Evolutionary conservation across 2,113 vertebrate genomes (phyloP), one percentile per base, ranked within the genome.

Genomic region (Rhipidura dahli): DNA sequence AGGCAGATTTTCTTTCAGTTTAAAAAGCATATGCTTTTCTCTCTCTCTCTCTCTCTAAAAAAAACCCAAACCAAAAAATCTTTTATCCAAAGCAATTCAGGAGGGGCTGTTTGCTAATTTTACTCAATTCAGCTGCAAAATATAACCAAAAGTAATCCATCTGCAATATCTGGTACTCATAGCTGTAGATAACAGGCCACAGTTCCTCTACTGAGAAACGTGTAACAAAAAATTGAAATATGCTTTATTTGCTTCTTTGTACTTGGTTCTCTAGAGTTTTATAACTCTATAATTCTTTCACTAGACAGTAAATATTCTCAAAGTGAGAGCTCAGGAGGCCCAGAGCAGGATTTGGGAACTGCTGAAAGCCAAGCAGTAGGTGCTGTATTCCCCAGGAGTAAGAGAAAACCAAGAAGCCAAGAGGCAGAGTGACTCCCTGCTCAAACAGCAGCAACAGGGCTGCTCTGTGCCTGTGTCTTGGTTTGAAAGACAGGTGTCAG

Each of bases 1-100:
- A 92, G 31, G 76, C 53, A 94, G 78, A 92, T 86, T 80, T 90
- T 76, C 60, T 68, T 90, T 57, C 31, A 9, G 3, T 44, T 79
- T 83, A 44, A 51, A 78, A 87, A 86, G 15, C 42, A 11, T 3
- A 5, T 28, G 26, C 4, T 69, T n/a, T n/a, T n/a, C n/a, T 93
- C 23, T 56, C 33, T 72, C 31, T 79, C n/a, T 42, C 20, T 69
- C 33, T 51, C 33, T 26, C 37, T 15, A 71, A 86, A 66, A 75
- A 7, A n/a, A n/a, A 6, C 1, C 6, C 6, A 61, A 35, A 37
- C 3, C 3, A 16, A 56, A 61, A 68, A 40, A 13, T 0, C 2
- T 1, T 11, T 49, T 6, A 53, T 37, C 50, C 54, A 73, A 72
- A 73, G 35, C 66, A 86, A 68, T 7, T 51, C 24, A 49, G 19